Evolutionary conservation across 2,888 invertebrate species (phyloP).

Genomic region (Drosophila paramelanica): DNA sequence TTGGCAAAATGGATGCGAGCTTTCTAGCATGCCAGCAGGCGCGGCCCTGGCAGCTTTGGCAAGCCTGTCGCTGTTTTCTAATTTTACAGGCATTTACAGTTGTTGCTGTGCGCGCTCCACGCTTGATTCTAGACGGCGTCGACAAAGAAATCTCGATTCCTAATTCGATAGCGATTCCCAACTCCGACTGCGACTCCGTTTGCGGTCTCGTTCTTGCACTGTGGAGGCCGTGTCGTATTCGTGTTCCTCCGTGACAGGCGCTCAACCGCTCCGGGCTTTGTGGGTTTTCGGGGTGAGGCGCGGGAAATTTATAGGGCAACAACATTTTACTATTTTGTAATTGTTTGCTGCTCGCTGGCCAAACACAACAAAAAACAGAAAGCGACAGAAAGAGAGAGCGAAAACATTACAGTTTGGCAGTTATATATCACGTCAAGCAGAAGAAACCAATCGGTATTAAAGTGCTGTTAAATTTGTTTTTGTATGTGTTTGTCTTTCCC

Average conservation of each 20-base stretch:
- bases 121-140: constrained; percentile 20
- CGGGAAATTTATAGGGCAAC: neutral
- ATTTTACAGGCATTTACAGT: constrained; percentile 42
- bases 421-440: neutral
- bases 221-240: neutral
- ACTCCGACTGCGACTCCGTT: neutral
- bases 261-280: neutral
- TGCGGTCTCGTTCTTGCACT: constrained; percentile 4
- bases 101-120: constrained; percentile 67
- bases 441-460: neutral
- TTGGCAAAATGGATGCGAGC: constrained; percentile 1
- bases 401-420: too few relatives aligned
- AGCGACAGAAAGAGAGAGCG: neutral
- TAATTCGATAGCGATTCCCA: constrained; percentile 1
- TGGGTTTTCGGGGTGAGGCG: neutral
- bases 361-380: neutral
- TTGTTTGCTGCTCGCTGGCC: constrained; percentile 5
- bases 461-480: neutral
- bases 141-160: neutral
- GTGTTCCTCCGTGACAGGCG: constrained; percentile 1
- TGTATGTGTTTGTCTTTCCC: neutral
- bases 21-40: constrained; percentile 16
- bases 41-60: constrained; percentile 21
- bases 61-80: constrained; percentile 33
- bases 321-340: constrained; percentile 15